Evolutionary conservation across 2,113 vertebrate species (phyloP).

Genomic region (Loxodonta africana): DNA sequence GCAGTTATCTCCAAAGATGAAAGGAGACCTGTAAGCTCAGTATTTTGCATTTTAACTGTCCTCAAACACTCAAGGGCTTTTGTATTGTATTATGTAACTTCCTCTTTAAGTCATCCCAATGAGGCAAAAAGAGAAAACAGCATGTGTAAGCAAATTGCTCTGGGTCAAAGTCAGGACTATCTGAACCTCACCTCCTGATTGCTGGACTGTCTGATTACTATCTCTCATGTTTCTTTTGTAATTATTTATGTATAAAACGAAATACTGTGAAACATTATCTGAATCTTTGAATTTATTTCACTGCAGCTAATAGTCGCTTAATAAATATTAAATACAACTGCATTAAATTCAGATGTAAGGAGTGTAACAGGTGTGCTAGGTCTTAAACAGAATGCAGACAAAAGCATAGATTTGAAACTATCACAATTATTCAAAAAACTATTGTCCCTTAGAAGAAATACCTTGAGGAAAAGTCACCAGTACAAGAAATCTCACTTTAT

Average conservation of each 20-base stretch:
- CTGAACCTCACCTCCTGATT: background rate
- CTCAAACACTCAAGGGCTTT: background rate
- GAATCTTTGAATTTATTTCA: background rate
- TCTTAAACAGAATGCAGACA: constrained; percentile 7
- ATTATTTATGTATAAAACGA: constrained; percentile 13
- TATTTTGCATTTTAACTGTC: background rate
- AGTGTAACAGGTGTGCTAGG: background rate
- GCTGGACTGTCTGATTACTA: background rate
- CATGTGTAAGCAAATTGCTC: background rate
- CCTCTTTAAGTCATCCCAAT: background rate
- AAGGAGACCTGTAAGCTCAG: background rate
- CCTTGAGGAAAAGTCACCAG: background rate
- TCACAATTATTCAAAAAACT: background rate
- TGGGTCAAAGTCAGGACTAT: background rate
- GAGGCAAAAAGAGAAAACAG: background rate
- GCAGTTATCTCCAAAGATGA: background rate
- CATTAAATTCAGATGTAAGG: background rate
- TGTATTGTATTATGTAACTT: background rate
- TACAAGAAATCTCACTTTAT: background rate
- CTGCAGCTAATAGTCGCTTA: constrained; percentile 19
- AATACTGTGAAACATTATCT: background rate
- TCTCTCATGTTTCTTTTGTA: background rate
- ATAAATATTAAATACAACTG: constrained; percentile 38
- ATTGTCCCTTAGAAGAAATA: background rate
- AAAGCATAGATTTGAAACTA: background rate